These are phyloP conservation scores for Porites cylindrica DNA, from an alignment of 92 coral and sea anemone species.

Conservation along the genomic window DNA sequence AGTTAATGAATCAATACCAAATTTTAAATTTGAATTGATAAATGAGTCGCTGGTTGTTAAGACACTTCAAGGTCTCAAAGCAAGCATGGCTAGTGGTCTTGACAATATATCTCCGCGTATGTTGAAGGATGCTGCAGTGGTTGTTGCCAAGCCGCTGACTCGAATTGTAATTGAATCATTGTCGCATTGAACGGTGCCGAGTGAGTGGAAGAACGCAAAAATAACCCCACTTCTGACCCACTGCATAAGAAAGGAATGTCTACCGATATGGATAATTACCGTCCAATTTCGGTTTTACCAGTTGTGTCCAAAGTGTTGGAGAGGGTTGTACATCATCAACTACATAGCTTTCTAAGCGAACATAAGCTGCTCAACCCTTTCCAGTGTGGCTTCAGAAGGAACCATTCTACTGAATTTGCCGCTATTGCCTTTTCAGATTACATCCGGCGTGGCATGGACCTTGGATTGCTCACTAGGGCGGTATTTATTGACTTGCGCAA, in stretches of 20 bases:
- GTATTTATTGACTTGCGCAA: no score
- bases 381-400: slow-evolving; percentile 25
- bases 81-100: slow-evolving; percentile 44
- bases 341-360: not conserved
- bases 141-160: slow-evolving; percentile 34
- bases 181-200: slow-evolving; percentile 12
- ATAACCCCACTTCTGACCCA: no score
- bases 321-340: slow-evolving; percentile 14
- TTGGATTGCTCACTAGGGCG: not conserved
- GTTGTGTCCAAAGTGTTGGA: not conserved
- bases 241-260: not conserved
- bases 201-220: slow-evolving; percentile 3
- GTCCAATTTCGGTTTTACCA: not conserved
- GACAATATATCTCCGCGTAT: slow-evolving; percentile 42
- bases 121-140: slow-evolving; percentile 25
- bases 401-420: slow-evolving; percentile 28
- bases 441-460: not conserved
- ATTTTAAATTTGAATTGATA: not conserved
- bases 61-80: slow-evolving; percentile 8
- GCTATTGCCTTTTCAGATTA: slow-evolving; percentile 13
- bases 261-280: not conserved
- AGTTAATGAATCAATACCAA: no score
- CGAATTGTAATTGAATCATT: slow-evolving; percentile 28
- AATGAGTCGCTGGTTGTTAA: slow-evolving; percentile 2
- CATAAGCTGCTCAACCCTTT: slow-evolving; percentile 7